These are phyloP conservation scores for Amblyopsis rosae DNA, from an alignment of 2,113 vertebrate species.

Conservation along the genomic window DNA sequence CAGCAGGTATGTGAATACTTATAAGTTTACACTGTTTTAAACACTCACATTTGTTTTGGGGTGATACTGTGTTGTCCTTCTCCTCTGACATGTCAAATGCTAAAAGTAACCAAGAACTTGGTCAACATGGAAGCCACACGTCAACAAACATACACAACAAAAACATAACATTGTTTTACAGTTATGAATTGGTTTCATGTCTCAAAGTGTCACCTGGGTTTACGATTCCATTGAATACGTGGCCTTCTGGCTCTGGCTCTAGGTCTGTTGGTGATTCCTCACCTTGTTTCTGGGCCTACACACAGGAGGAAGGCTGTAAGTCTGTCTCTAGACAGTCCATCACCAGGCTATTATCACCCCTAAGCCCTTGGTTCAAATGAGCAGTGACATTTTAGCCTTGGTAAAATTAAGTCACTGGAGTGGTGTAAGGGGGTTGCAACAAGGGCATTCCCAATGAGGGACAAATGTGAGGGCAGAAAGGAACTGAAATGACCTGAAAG, in stretches of 20 bases:
- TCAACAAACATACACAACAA: background rate
- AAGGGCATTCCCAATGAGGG: too few relatives aligned
- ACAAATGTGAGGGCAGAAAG: too few relatives aligned
- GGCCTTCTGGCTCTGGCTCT: constrained; percentile 7
- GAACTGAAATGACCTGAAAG: too few relatives aligned
- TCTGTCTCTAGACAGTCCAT: background rate
- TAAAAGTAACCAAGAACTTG: constrained; percentile 46
- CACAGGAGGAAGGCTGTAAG: background rate
- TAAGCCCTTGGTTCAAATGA: background rate
- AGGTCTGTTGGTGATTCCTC: constrained; percentile 18
- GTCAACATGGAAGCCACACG: background rate
- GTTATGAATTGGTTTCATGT: background rate
- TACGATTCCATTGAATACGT: constrained; percentile 38
- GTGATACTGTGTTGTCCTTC: constrained; percentile 7
- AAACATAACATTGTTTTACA: background rate
- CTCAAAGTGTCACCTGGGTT: constrained; percentile 66
- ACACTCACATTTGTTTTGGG: background rate
- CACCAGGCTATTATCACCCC: background rate
- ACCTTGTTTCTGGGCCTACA: constrained; percentile 42
- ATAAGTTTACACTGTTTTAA: background rate
- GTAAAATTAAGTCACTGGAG: background rate
- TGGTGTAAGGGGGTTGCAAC: too few relatives aligned
- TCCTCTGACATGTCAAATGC: constrained; percentile 77
- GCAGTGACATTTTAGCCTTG: background rate
- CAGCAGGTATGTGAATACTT: background rate